Conservation (phyloP, 53 echinoderm and acorn worm species). For the Antedon mediterranea region DNA sequence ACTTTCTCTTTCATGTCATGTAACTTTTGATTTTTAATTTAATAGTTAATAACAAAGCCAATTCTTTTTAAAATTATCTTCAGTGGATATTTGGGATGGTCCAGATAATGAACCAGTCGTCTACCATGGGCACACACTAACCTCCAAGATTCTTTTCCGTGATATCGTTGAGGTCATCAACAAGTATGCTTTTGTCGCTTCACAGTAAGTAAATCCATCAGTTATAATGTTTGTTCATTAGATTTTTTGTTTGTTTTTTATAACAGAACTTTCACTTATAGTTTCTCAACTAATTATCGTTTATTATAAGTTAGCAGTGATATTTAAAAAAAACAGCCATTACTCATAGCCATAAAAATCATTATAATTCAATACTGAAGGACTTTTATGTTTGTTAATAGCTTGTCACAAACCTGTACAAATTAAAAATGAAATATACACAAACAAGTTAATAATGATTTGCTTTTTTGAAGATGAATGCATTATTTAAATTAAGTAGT, state of each 20-base stretch:
- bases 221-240: not conserved
- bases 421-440: no score
- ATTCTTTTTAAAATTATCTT: not conserved
- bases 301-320: no score
- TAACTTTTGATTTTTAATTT: not conserved
- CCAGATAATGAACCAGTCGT: slow-evolving; percentile 77
- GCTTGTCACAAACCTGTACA: no score
- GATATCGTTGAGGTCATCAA: slow-evolving; percentile 57
- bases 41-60: no score
- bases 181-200: slow-evolving; percentile 67
- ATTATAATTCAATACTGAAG: no score
- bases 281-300: not conserved
- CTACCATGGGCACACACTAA: slow-evolving; percentile 95
- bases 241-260: not conserved
- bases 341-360: no score
- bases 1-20: no score
- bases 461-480: no score
- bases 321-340: no score
- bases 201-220: slow-evolving; percentile 51
- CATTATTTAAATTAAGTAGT: no score
- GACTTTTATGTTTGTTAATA: no score
- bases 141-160: slow-evolving; percentile 89
- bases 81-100: slow-evolving; percentile 98
- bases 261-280: not conserved
- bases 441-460: no score